A percentile compares a stretch with the other conserved stretches of the same genome.
Conservation (phyloP, 2,113 vertebrate genomes). For the Engystomops pustulosus region DNA sequence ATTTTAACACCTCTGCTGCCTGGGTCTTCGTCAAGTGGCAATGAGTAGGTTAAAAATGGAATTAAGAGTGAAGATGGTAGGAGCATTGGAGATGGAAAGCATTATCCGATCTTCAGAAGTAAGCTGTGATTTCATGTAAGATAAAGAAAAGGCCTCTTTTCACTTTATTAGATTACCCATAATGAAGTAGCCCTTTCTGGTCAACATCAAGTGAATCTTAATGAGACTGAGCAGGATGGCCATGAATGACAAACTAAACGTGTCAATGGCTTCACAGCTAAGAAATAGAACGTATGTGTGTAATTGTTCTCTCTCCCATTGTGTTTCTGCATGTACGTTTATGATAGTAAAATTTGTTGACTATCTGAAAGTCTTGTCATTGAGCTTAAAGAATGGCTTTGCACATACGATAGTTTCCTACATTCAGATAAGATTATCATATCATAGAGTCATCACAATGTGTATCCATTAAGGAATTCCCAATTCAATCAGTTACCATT, state of each 20-base stretch:
- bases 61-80: background rate
- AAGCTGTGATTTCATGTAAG: background rate
- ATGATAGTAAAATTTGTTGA: too few species aligned
- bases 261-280: conserved; percentile 5
- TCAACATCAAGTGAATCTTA: conserved; percentile 22
- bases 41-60: background rate
- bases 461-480: too few species aligned
- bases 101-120: background rate
- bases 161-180: conserved; percentile 17
- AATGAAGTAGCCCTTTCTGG: conserved; percentile 30
- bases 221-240: conserved; percentile 6
- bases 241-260: conserved; percentile 10
- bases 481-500: background rate
- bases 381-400: too few species aligned
- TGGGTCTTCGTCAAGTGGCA: background rate
- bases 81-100: background rate
- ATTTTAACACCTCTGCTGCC: conserved; percentile 42
- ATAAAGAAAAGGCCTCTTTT: conserved; percentile 23
- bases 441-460: too few species aligned
- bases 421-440: too few species aligned
- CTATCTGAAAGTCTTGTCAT: too few species aligned
- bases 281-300: too few species aligned
- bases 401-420: too few species aligned
- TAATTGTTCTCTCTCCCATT: too few species aligned
- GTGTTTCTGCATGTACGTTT: too few species aligned